phyloP scores from a whole-genome alignment of 2,888 invertebrate genomes.

The Tetragnatha montana region DNA sequence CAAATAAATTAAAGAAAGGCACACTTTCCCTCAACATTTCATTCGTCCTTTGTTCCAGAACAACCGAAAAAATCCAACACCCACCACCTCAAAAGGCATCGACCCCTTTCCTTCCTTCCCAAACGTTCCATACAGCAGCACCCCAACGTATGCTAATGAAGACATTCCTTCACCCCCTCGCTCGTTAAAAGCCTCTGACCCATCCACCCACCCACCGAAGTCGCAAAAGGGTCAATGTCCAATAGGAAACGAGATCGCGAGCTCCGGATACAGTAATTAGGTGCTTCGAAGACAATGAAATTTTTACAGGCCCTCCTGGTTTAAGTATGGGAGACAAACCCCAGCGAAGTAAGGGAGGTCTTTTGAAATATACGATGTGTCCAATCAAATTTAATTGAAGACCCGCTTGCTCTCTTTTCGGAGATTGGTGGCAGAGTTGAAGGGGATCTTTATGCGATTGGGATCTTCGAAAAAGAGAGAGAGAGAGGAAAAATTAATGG shows the following conservation, averaged over 20 bases:
- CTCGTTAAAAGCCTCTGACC: slow-evolving; percentile 14
- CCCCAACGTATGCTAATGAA: slow-evolving; percentile 31
- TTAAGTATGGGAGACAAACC: not conserved
- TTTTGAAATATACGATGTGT: not conserved
- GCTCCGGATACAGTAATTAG: slow-evolving; percentile 29
- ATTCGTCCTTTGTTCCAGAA: too few relatives aligned
- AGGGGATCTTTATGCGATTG: not conserved
- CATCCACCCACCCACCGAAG: not conserved
- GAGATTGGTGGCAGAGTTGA: not conserved
- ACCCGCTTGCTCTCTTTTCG: not conserved
- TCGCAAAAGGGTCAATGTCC: slow-evolving; percentile 44
- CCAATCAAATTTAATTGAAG: not conserved
- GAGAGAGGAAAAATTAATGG: not conserved
- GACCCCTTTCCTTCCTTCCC: too few relatives aligned
- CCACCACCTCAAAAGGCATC: too few relatives aligned
- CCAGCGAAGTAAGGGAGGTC: not conserved
- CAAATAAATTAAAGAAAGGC: too few relatives aligned
- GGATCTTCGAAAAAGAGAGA: not conserved
- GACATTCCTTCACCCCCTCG: not conserved
- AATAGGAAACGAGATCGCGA: slow-evolving; percentile 11
- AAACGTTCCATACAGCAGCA: not conserved
- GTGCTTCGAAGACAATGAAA: slow-evolving; percentile 25
- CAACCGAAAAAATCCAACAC: too few relatives aligned
- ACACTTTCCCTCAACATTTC: too few relatives aligned
- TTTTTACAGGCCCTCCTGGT: slow-evolving; percentile 8